Percentiles rank a stretch among this genome's conserved stretches.
phyloP scores from a whole-genome alignment of 2,797 vertebrate species.

The Ceryle rudis region DNA sequence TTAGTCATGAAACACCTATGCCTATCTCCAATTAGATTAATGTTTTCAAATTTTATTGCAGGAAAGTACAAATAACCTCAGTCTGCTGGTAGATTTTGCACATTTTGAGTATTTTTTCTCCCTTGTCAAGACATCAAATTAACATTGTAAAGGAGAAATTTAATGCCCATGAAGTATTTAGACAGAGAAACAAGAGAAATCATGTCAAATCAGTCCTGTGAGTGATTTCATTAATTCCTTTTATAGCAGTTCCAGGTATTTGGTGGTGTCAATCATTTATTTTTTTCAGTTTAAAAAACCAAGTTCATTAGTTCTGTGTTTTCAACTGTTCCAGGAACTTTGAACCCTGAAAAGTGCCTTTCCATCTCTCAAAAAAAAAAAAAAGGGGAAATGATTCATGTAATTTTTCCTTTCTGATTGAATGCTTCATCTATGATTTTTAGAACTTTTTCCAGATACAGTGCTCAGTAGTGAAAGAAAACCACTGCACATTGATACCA shows the following conservation, averaged over 20 bases:
- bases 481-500: not conserved
- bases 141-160: constrained; percentile 44
- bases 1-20: not conserved
- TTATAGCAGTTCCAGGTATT: not conserved
- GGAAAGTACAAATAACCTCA: not conserved
- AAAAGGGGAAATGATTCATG: not conserved
- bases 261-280: not conserved
- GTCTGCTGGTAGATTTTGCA: not conserved
- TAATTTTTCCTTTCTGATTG: not conserved
- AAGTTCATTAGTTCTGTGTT: not conserved
- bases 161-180: constrained; percentile 40
- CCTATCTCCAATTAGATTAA: constrained; percentile 1
- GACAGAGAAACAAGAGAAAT: constrained; percentile 24
- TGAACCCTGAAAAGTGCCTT: not conserved
- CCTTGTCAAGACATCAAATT: constrained; percentile 39
- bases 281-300: not conserved
- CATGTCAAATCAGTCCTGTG: not conserved
- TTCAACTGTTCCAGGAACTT: not conserved
- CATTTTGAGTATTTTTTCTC: constrained; percentile 18
- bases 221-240: constrained; percentile 27
- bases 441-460: not conserved
- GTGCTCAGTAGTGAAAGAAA: not conserved
- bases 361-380: not conserved
- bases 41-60: not conserved
- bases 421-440: not conserved